Evolutionary conservation across 2,797 vertebrate species (phyloP).

Genomic region (Karalla daura): DNA sequence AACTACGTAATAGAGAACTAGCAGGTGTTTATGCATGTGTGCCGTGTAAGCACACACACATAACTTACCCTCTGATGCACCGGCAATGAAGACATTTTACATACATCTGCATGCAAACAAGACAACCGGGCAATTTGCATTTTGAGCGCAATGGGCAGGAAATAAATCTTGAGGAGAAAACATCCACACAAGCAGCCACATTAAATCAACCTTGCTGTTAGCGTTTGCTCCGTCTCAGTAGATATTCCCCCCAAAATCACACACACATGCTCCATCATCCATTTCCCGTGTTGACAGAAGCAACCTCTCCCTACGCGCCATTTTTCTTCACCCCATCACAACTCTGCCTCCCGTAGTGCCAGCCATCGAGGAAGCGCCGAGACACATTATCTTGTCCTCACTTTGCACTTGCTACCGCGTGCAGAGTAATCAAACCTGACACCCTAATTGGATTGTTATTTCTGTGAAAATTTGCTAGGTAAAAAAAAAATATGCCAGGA

Average conservation of each 20-base stretch:
- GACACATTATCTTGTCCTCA: constrained; percentile 11
- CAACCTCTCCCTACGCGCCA: constrained; percentile 3
- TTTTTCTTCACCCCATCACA: constrained; percentile 15
- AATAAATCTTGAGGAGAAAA: constrained; percentile 50
- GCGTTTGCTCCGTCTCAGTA: constrained; percentile 23
- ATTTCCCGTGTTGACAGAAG: constrained; percentile 15
- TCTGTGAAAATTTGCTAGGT: constrained; percentile 6
- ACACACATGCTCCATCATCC: constrained; percentile 27
- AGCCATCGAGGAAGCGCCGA: constrained; percentile 2
- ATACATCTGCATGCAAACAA: constrained; percentile 62
- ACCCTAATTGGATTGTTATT: constrained; percentile 29
- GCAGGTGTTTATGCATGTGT: background rate
- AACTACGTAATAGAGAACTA: background rate
- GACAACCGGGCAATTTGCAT: constrained; percentile 53
- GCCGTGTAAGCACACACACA: background rate
- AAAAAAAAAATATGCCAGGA: constrained; percentile 46
- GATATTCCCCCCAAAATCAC: constrained; percentile 21
- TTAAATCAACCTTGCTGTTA: constrained; percentile 37
- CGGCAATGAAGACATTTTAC: constrained; percentile 48
- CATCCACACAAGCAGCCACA: constrained; percentile 32
- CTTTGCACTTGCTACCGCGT: constrained; percentile 13
- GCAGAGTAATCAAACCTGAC: constrained; percentile 28
- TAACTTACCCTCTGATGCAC: constrained; percentile 20
- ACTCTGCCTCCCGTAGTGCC: background rate
- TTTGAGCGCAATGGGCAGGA: constrained; percentile 41